Evolutionary conservation across 2,113 vertebrate genomes (phyloP).

Genomic region (Donacobius atricapilla): DNA sequence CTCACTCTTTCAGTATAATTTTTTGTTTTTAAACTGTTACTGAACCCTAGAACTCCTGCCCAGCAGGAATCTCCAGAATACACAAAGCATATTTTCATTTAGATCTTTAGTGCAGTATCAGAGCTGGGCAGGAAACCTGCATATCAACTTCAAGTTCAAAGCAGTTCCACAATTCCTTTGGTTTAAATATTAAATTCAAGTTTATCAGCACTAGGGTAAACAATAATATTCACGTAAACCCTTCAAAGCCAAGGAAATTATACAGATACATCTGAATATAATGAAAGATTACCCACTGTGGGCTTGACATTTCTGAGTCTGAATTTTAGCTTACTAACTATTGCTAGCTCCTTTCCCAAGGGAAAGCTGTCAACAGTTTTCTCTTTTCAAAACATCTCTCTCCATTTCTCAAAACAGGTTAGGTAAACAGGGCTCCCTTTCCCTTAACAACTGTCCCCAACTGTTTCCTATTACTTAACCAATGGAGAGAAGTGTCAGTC

Average conservation of each 20-base stretch:
- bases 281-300: background rate
- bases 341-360: too few species aligned
- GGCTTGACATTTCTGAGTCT: too few species aligned
- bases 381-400: too few species aligned
- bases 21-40: background rate
- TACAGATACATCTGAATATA: background rate
- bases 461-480: too few species aligned
- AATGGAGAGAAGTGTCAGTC: too few species aligned
- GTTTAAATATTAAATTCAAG: background rate
- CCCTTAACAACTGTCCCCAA: too few species aligned
- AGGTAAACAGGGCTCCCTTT: too few species aligned
- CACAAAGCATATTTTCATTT: background rate
- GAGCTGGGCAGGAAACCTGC: background rate
- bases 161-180: background rate
- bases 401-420: too few species aligned
- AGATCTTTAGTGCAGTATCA: background rate
- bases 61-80: background rate
- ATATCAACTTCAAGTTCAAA: background rate
- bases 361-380: too few species aligned
- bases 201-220: background rate
- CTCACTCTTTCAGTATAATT: background rate
- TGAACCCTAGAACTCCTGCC: background rate
- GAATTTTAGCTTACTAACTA: too few species aligned
- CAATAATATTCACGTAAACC: background rate
- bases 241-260: background rate